Evolutionary conservation across 2,113 vertebrate genomes (phyloP), one percentile per base, ranked within the genome.

Genomic region (Myotis davidii): DNA sequence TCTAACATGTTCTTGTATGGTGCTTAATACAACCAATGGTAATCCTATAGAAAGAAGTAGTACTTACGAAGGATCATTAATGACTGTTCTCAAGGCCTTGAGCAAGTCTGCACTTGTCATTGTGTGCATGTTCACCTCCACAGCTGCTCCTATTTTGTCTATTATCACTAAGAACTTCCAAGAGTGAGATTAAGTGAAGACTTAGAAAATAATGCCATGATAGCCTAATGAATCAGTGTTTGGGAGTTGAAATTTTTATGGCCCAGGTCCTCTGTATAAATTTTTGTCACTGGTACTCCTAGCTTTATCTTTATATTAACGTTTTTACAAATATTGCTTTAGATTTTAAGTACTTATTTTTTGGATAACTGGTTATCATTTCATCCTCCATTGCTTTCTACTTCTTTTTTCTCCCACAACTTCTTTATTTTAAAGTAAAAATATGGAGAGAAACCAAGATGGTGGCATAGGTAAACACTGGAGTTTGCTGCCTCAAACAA

Each of bases 41-140:
- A 73, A 50, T 34, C 32, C 69, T 64, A 54, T 54, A 61, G 50
- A 48, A 77, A 78, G 37, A 27, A 59, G 2, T 11, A 18, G 27
- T 96, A 98, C 99, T 98, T 97, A 99, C 99, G 92, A 98, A 90
- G 98, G 91, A 7, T 99, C 97, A 25, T 98, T 97, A 94, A 99
- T 98, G 37, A 99, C 98, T 0, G 92, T 21, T 2, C 97, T 98
- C 92, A 99, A 17, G 14, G 98, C 98, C 0, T 98, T 97, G 59
- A 97, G 96, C 3, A 99, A 96, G 50, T 99, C 98, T 25, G 98
- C 83, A 0, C 89, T 85, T 6, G 92, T 97, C 97, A 99, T 79
- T 0, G 84, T 97, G 93, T 96, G 97, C 85, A 99, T 98, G 95
- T 99, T 97, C 42, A 99, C 85, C 5, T 88, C 69, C 12, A 98